Evolutionary conservation across 2,888 invertebrate species (phyloP).

Genomic region (Liodrosophila aerea): DNA sequence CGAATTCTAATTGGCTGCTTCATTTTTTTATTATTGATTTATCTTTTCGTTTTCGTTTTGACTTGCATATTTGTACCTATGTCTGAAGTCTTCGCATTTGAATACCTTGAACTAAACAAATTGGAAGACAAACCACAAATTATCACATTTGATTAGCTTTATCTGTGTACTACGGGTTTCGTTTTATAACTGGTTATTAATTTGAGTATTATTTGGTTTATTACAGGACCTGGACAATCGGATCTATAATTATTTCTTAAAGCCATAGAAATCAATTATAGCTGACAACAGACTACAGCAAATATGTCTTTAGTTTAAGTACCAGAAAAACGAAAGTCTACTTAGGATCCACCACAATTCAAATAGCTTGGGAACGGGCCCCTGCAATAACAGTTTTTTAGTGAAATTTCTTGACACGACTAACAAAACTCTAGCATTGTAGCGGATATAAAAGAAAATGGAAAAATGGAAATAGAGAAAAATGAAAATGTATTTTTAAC

Average conservation of each 20-base stretch:
- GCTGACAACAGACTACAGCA: conserved; percentile 48
- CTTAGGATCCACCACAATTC: conserved; percentile 52
- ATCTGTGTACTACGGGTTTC: conserved; percentile 53
- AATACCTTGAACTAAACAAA: conserved; percentile 28
- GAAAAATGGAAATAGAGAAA: conserved; percentile 13
- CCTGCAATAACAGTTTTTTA: conserved; percentile 57
- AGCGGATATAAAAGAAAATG: conserved; percentile 38
- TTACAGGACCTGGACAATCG: conserved; percentile 86
- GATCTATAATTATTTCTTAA: conserved; percentile 84
- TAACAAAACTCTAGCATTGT: conserved; percentile 47
- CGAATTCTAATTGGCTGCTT: conserved; percentile 63
- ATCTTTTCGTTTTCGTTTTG: conserved; percentile 25
- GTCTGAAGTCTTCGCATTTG: conserved; percentile 36
- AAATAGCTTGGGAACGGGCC: conserved; percentile 57
- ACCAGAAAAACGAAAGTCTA: conserved; percentile 43
- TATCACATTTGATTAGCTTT: conserved; percentile 61
- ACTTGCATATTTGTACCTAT: conserved; percentile 20
- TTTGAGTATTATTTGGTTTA: conserved; percentile 50
- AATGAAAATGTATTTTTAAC: conserved; percentile 30
- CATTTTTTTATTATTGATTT: conserved; percentile 27
- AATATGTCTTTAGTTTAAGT: conserved; percentile 62
- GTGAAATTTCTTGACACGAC: conserved; percentile 61
- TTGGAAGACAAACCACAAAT: conserved; percentile 28
- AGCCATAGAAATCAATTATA: conserved; percentile 83
- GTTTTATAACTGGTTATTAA: conserved; percentile 9